Evolutionary conservation across 2,888 invertebrate species (phyloP), one percentile per base, ranked within the genome.

Genomic region (Plemyria rubiginata): DNA sequence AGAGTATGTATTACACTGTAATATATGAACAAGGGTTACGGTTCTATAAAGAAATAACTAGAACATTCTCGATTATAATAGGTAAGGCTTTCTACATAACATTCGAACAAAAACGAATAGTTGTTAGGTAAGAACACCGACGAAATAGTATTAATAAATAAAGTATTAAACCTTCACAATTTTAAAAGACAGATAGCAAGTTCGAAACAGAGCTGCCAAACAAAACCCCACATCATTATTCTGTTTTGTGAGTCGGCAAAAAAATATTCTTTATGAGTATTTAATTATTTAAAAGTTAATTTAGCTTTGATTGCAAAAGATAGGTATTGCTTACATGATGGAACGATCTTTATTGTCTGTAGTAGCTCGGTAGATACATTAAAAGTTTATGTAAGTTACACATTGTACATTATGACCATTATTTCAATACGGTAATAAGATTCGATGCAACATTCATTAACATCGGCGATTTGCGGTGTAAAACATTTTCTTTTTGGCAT

Each of bases 241-340:
- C 54, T 64, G 59, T 62, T 69, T 66, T 61, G 64, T 59, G 64
- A 67, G 53, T 51, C 67, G 62, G 60, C 60, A 70, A 69, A 75
- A 45, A 72, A 75, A 71, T 55, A 36, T 46, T 57, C 63, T 70
- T 70, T 36, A 75, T 71, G 65, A 67, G 62, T 61, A 67, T 67
- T 72, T 76, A 78, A 76, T 78, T 75, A 72, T 68, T 72, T 68
- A 70, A 70, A 68, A 72, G 70, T 70, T 76, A 72, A 73, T 73
- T 76, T 66, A 73, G 73, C 8, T 64, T 51, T 32, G 65, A 73
- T 79, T 80, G 71, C 77, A 74, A 77, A 81, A 81, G 76, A 75
- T 73, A 72, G 72, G 72, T 73, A 77, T 68, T 64, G 65, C 70
- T 81, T 77, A 74, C 76, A 73, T 70, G 61, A 73, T 61, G 61